A percentile compares a stretch with the other conserved stretches of the same genome.
Evolutionary conservation across 2,888 invertebrate genomes (phyloP).

Genomic region (Heliconius hortense): DNA sequence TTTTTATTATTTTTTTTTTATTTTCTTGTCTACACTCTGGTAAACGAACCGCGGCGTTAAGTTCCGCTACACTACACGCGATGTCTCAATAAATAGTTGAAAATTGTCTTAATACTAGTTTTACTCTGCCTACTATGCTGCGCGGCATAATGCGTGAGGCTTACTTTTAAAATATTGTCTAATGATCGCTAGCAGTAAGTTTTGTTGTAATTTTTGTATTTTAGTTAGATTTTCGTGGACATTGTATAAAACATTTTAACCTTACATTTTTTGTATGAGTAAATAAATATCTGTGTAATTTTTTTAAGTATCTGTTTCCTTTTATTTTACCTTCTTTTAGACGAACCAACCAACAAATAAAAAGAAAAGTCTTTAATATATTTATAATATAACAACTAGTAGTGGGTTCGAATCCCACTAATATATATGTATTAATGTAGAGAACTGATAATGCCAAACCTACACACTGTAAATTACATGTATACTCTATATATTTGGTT

Average conservation of each 20-base stretch:
- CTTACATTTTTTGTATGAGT: constrained; percentile 57
- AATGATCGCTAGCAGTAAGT: constrained; percentile 29
- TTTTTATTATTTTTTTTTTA: too few species aligned
- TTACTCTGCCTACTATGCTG: neutral
- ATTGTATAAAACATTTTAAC: constrained; percentile 76
- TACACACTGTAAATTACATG: too few species aligned
- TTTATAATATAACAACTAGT: neutral
- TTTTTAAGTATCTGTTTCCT: constrained; percentile 53
- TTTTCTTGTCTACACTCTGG: neutral
- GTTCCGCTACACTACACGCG: neutral
- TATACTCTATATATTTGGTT: too few species aligned
- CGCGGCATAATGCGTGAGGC: neutral
- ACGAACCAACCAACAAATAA: too few species aligned
- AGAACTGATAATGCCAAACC: too few species aligned
- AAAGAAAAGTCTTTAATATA: neutral
- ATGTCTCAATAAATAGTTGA: neutral
- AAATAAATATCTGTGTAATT: constrained; percentile 63
- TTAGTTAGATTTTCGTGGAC: constrained; percentile 47
- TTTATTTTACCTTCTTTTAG: constrained; percentile 40
- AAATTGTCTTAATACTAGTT: neutral
- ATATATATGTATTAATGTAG: neutral
- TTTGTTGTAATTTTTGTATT: constrained; percentile 23
- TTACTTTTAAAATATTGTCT: neutral
- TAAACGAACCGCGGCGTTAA: neutral
- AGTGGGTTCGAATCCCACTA: neutral